phyloP scores from a whole-genome alignment of 1,140 invertebrate species.

The Nymphalis io region DNA sequence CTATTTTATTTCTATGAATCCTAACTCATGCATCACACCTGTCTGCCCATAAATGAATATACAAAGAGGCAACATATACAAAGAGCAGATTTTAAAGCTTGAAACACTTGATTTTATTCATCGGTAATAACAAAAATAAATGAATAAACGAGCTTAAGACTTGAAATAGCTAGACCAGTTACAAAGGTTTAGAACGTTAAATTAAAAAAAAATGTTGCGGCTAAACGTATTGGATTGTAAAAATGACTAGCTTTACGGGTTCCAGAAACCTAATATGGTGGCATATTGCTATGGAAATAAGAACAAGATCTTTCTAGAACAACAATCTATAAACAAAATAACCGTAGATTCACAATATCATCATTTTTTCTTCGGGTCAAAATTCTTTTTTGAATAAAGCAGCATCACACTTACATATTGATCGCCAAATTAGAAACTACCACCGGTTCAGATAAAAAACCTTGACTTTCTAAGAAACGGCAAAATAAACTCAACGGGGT shows the following conservation, averaged over 20 bases:
- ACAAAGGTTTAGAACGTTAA: too few species aligned
- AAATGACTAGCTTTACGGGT: neutral
- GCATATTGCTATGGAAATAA: neutral
- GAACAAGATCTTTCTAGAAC: neutral
- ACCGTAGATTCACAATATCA: too few species aligned
- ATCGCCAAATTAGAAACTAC: too few species aligned
- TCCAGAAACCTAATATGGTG: constrained; percentile 4
- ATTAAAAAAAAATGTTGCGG: too few species aligned
- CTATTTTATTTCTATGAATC: constrained; percentile 33
- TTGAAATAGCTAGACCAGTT: neutral
- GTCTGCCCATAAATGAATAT: constrained; percentile 25
- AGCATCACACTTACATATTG: too few species aligned
- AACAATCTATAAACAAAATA: neutral
- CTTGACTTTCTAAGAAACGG: too few species aligned
- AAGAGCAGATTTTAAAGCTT: constrained; percentile 23
- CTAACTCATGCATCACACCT: constrained; percentile 32
- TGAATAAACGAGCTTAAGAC: neutral
- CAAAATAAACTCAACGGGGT: too few species aligned
- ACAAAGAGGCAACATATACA: constrained; percentile 9
- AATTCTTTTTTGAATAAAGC: too few species aligned
- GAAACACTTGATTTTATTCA: constrained; percentile 15
- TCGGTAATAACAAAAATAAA: constrained; percentile 8
- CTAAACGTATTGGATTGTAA: too few species aligned
- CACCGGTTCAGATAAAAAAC: too few species aligned
- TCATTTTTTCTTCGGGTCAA: too few species aligned